Evolutionary conservation across 2,113 vertebrate species (phyloP).

Genomic region (Eidolon helvum): DNA sequence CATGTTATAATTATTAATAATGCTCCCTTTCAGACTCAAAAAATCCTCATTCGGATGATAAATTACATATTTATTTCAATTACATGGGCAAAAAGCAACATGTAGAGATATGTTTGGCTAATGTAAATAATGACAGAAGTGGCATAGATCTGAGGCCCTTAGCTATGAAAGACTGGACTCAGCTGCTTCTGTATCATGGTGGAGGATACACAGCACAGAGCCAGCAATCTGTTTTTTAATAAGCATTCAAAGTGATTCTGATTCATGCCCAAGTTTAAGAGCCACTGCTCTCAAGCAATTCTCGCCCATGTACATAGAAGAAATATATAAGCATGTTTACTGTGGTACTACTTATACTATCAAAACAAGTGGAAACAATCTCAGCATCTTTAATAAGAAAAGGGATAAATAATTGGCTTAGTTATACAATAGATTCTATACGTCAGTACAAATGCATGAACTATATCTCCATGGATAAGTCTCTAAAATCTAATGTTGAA

Average conservation of each 20-base stretch:
- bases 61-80: neutral
- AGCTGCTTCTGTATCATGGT: neutral
- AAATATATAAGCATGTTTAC: neutral
- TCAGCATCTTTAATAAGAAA: neutral
- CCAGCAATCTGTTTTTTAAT: neutral
- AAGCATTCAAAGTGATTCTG: neutral
- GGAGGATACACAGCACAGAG: neutral
- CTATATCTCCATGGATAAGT: neutral
- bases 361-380: neutral
- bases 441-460: neutral
- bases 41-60: neutral
- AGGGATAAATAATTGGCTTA: neutral
- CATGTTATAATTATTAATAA: neutral
- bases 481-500: neutral
- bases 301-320: neutral
- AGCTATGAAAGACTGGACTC: neutral
- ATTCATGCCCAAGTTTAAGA: neutral
- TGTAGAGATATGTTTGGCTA: neutral
- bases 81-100: neutral
- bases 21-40: neutral
- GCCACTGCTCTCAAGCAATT: neutral
- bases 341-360: neutral
- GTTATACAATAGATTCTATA: neutral
- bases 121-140: neutral
- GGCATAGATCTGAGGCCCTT: neutral